Base-by-base conservation (phyloP, 2,113 vertebrate species). In the Ovis aries region DNA sequence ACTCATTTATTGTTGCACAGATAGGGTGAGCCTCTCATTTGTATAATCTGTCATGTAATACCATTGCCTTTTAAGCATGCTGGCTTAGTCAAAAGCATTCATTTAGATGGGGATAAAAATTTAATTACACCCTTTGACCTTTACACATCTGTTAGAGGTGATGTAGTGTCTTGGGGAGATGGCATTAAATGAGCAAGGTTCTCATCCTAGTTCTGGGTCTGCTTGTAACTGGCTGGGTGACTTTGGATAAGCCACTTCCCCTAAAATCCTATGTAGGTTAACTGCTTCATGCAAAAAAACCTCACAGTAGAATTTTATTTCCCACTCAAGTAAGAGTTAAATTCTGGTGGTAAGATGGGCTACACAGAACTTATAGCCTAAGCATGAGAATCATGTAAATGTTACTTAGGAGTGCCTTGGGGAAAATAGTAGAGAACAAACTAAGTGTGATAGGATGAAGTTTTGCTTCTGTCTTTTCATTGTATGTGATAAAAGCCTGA, bases 71-170 rank as follows among this genome's bases (percentile, higher is more conserved):
- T 97, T 94, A 88, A 97, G 88, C 81, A 94, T 81, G 52, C 87
- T 91, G 94, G 53, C 67, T 59, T 95, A 93, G 45, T 96, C 82
- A 92, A 94, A 98, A 93, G 59, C 93, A 67, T 90, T 95, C 88
- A 95, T 97, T 97, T 98, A 97, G 60, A 90, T 86, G 23, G 52
- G 43, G 95, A 84, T 96, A 93, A 94, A 97, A 97, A 31, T 87
- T 96, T 96, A 96, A 98, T 97, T 94, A 92, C 27, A 80, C 43
- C 48, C n/a, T 85, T 92, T 97, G 55, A 97, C 82, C 92, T 94
- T 95, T 94, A 53, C 23, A 33, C 33, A 31, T 85, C 67, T 74
- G 14, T 90, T 91, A 53, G 48, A 89, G 85, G 60, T 59, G 84
- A 52, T 13, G 33, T 60, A 36, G 60, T 33, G 4, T 84, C 36